These are phyloP conservation scores for Balaeniceps rex DNA, from an alignment of 2,113 vertebrate species.

Conservation along the genomic window DNA sequence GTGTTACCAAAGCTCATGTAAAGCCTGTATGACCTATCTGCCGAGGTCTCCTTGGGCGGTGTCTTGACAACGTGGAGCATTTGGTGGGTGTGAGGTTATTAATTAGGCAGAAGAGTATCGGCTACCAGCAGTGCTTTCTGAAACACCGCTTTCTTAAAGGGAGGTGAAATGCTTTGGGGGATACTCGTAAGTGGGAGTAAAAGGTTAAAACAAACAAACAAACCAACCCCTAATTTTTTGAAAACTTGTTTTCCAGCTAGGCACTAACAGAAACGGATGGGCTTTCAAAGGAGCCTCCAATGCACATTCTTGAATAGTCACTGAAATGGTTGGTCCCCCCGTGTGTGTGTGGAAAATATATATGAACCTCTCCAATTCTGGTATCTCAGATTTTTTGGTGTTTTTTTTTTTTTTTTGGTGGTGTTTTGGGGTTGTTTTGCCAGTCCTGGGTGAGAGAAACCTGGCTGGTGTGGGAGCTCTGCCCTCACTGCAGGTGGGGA, in stretches of 20 bases:
- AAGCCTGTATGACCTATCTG: rapidly evolving
- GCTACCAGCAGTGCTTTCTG: background rate
- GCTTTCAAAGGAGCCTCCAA: background rate
- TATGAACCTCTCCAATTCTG: background rate
- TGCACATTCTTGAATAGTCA: background rate
- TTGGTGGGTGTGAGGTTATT: background rate
- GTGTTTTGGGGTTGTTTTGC: background rate
- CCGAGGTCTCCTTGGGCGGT: rapidly evolving
- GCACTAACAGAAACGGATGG: background rate
- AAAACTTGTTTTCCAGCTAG: background rate
- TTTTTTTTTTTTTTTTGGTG: background rate
- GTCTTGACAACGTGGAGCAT: background rate
- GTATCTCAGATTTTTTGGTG: background rate
- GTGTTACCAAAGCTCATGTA: background rate
- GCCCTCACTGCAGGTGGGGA: rapidly evolving
- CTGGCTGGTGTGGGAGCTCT: background rate
- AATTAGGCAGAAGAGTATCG: background rate
- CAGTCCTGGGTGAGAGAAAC: background rate
- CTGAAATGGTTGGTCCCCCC: background rate
- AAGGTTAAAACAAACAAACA: background rate
- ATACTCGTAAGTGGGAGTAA: background rate
- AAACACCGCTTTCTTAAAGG: background rate
- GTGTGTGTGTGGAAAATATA: background rate
- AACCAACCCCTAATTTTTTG: background rate
- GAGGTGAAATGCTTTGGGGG: background rate